phyloP scores from a whole-genome alignment of 2,888 invertebrate species.

The Pyrochroa serraticornis region DNA sequence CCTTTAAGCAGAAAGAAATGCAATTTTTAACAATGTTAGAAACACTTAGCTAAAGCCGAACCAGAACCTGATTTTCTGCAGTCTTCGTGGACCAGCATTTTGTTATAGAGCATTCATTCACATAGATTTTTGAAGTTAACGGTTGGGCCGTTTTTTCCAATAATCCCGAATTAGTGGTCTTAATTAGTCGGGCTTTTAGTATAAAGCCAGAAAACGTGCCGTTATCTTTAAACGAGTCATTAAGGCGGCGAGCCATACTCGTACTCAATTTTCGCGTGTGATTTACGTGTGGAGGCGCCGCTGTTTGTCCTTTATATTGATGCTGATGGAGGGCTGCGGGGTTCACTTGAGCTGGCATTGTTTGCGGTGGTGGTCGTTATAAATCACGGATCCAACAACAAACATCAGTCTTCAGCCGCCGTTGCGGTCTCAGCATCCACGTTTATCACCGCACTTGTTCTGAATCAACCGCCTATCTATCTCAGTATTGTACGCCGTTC shows the following conservation, averaged over 20 bases:
- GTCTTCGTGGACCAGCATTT: too few species aligned
- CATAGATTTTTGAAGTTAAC: too few species aligned
- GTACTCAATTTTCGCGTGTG: conserved; percentile 26
- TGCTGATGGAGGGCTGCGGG: conserved; percentile 34
- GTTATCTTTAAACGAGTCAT: conserved; percentile 17
- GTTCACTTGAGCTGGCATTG: conserved; percentile 42
- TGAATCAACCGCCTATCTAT: conserved; percentile 56
- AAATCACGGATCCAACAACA: conserved; percentile 57
- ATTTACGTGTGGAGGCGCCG: conserved; percentile 28
- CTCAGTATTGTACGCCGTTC: conserved; percentile 39
- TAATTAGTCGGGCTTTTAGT: conserved; percentile 24
- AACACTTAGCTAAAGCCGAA: too few species aligned
- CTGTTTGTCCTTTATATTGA: conserved; percentile 38
- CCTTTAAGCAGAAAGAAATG: too few species aligned
- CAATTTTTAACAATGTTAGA: too few species aligned
- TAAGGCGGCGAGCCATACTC: conserved; percentile 15
- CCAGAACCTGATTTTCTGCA: too few species aligned
- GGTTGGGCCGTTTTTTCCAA: too few species aligned
- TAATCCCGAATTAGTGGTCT: too few species aligned
- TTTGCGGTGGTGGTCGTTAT: conserved; percentile 54
- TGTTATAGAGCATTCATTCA: too few species aligned
- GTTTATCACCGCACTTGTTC: conserved; percentile 58
- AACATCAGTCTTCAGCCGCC: conserved; percentile 54
- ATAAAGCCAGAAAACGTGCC: conserved; percentile 24
- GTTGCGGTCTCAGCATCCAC: conserved; percentile 54